These are phyloP conservation scores for Anoplopoma fimbria DNA, from an alignment of 2,113 vertebrate species.

Conservation along the genomic window DNA sequence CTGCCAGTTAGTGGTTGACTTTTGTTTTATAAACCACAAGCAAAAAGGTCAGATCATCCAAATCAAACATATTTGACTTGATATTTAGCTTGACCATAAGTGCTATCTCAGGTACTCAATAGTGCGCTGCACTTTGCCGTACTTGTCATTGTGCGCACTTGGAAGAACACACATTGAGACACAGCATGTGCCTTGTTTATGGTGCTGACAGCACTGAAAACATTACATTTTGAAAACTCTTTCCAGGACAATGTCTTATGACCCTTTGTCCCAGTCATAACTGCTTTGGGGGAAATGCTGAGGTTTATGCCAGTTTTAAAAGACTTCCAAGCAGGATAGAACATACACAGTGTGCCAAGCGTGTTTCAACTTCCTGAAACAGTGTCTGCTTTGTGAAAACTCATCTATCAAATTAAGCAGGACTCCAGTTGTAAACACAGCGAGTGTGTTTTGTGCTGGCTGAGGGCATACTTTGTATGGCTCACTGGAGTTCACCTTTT, in stretches of 20 bases:
- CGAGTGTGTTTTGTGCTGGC: slow-evolving; percentile 36
- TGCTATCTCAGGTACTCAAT: too few relatives aligned
- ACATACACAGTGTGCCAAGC: neutral
- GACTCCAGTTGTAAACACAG: slow-evolving; percentile 24
- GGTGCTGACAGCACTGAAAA: neutral
- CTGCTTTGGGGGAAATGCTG: neutral
- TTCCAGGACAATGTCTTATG: neutral
- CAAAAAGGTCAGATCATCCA: neutral
- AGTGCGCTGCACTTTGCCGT: too few relatives aligned
- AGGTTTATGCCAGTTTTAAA: neutral
- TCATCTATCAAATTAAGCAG: slow-evolving; percentile 37
- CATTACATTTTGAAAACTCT: neutral
- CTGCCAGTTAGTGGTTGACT: neutral
- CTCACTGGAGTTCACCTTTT: slow-evolving; percentile 70
- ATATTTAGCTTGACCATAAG: too few relatives aligned
- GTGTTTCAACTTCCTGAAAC: slow-evolving; percentile 2
- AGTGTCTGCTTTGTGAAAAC: slow-evolving; percentile 3
- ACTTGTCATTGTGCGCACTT: neutral
- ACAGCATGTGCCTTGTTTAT: neutral
- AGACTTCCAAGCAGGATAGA: neutral
- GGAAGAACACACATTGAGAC: neutral
- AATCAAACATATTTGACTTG: neutral
- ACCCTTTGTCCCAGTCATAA: neutral
- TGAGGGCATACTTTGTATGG: slow-evolving; percentile 24
- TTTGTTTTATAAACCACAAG: neutral